These are phyloP conservation scores for Ceratina japonica DNA, from an alignment of 1,140 invertebrate species.

Conservation along the genomic window DNA sequence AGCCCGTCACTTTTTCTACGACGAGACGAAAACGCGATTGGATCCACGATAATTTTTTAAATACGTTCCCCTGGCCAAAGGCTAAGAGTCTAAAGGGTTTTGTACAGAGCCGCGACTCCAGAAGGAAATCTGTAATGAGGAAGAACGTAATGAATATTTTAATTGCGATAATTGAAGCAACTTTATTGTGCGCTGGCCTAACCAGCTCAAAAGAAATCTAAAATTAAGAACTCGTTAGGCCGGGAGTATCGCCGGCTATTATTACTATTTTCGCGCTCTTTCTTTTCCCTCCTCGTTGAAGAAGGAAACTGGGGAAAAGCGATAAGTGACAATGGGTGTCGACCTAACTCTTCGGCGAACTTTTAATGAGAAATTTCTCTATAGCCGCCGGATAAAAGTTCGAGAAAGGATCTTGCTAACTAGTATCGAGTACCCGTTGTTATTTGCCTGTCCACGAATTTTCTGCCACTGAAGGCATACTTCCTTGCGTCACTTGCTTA, in stretches of 20 bases:
- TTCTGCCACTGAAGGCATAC: not conserved
- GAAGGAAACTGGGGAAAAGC: conserved; percentile 33
- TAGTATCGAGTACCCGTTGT: conserved; percentile 28
- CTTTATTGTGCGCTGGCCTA: conserved; percentile 28
- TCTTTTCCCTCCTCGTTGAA: not conserved
- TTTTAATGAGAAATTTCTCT: conserved; percentile 48
- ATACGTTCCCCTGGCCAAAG: not conserved
- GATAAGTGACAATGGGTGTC: conserved; percentile 41
- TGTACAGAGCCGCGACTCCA: not conserved
- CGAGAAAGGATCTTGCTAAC: not conserved
- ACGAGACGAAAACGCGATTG: too few relatives aligned
- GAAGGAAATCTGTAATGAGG: conserved; percentile 33
- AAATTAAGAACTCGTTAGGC: conserved; percentile 48
- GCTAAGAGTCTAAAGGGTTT: conserved; percentile 6
- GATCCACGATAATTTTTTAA: conserved; percentile 2
- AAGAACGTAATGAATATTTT: conserved; percentile 45
- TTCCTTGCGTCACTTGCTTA: not conserved
- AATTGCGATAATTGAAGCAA: conserved; percentile 43
- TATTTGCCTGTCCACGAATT: conserved; percentile 5
- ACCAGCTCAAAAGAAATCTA: conserved; percentile 22
- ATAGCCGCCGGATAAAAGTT: conserved; percentile 6
- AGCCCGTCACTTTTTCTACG: not conserved
- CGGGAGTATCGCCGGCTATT: conserved; percentile 12
- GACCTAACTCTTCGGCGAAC: conserved; percentile 27
- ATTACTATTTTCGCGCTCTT: not conserved